Conservation (phyloP, 92 coral and sea anemone genomes). For the Siderastrea radians region DNA sequence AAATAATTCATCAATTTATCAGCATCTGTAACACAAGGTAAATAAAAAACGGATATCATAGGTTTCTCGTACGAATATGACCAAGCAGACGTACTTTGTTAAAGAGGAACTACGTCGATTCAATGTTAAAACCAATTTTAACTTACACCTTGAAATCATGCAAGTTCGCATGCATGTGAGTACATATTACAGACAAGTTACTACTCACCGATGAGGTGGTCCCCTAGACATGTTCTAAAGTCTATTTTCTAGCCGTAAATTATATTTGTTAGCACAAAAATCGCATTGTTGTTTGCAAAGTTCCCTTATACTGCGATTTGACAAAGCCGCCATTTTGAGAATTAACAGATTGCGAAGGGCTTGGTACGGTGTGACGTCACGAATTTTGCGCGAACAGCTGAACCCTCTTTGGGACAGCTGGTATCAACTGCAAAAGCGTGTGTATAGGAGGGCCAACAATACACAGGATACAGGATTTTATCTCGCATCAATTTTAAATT, state of each 20-base stretch:
- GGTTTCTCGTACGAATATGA: background rate
- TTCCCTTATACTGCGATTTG: background rate
- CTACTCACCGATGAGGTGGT: constrained; percentile 77
- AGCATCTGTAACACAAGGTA: background rate
- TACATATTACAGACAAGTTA: background rate
- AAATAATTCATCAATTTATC: background rate
- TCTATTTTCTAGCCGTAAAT: background rate
- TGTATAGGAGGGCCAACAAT: too few relatives aligned
- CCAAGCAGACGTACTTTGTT: background rate
- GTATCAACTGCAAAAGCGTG: too few relatives aligned
- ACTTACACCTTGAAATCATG: background rate
- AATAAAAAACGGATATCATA: background rate
- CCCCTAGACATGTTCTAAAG: constrained; percentile 81
- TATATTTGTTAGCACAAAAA: background rate
- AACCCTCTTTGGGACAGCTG: background rate
- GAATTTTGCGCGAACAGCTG: background rate
- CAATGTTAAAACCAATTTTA: background rate
- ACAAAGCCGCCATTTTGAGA: constrained; percentile 53
- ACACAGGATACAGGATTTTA: too few relatives aligned
- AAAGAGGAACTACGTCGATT: background rate
- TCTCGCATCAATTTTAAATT: too few relatives aligned
- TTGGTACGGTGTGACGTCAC: constrained; percentile 51
- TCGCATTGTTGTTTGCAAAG: constrained; percentile 6
- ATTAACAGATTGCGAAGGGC: constrained; percentile 47
- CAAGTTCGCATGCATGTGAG: background rate